phyloP scores from a whole-genome alignment of 2,113 vertebrate genomes.

The Hippocampus comes region DNA sequence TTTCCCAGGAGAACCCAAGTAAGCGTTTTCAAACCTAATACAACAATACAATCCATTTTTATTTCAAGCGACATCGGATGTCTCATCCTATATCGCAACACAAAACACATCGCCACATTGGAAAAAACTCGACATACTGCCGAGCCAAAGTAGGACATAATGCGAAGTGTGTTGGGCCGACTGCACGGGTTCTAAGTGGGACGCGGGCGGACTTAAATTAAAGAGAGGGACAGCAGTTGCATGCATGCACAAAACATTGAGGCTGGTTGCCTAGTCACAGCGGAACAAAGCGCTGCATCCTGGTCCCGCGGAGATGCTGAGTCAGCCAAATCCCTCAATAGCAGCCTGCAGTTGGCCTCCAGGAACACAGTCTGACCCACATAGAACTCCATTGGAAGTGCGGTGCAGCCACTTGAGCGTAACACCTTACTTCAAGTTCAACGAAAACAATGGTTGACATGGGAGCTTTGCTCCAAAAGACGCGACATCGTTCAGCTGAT shows the following conservation, averaged over 20 bases:
- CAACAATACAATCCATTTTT: no score
- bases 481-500: no score
- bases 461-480: conserved; percentile 5
- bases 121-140: neutral
- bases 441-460: conserved; percentile 16
- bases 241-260: conserved; percentile 62
- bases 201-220: conserved; percentile 65
- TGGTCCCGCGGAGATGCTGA: conserved; percentile 67
- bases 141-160: neutral
- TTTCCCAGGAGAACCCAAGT: no score
- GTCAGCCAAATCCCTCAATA: conserved; percentile 66
- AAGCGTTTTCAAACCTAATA: neutral
- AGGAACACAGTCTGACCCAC: conserved; percentile 67
- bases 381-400: conserved; percentile 55
- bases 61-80: neutral
- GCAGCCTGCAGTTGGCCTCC: conserved; percentile 63
- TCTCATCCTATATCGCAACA: neutral
- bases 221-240: conserved; percentile 51
- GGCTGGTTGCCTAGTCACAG: conserved; percentile 70
- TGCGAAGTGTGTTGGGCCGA: conserved; percentile 45
- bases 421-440: conserved; percentile 37
- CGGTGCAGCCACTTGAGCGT: conserved; percentile 35
- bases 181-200: conserved; percentile 59
- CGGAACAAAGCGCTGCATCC: conserved; percentile 56
- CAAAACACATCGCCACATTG: neutral